phyloP scores from a whole-genome alignment of 2,113 vertebrate genomes.

The Falco punctatus region DNA sequence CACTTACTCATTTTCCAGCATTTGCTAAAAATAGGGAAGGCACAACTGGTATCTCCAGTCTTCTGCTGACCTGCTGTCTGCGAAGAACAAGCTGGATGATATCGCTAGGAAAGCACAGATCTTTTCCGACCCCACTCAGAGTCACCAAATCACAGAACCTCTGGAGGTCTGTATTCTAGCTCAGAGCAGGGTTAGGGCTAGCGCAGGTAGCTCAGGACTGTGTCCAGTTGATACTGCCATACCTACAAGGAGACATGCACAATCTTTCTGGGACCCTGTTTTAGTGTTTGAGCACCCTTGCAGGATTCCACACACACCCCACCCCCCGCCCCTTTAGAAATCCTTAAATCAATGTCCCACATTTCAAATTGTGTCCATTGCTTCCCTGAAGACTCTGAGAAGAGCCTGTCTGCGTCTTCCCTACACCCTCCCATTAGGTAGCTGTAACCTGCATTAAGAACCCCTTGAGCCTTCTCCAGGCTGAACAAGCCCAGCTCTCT shows the following conservation, averaged over 20 bases:
- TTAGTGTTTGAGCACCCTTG: not conserved
- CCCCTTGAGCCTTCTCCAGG: not conserved
- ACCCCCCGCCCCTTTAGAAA: not conserved
- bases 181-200: not conserved
- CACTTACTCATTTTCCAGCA: not conserved
- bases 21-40: not conserved
- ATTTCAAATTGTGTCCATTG: not conserved
- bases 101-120: not conserved
- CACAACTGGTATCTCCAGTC: not conserved
- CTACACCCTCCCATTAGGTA: not conserved
- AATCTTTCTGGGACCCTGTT: not conserved
- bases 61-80: not conserved
- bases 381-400: not conserved
- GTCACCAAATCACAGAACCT: not conserved
- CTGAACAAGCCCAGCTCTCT: not conserved
- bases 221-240: not conserved
- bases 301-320: too few relatives aligned
- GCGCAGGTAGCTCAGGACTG: not conserved
- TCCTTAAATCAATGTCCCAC: not conserved
- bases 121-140: not conserved
- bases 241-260: not conserved
- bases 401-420: not conserved
- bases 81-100: not conserved
- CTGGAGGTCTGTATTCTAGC: not conserved
- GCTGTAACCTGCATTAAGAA: not conserved